Percentiles rank a stretch among this genome's conserved stretches.
Conservation (phyloP, 2,113 vertebrate genomes). For the Hymenochirus boettgeri region DNA sequence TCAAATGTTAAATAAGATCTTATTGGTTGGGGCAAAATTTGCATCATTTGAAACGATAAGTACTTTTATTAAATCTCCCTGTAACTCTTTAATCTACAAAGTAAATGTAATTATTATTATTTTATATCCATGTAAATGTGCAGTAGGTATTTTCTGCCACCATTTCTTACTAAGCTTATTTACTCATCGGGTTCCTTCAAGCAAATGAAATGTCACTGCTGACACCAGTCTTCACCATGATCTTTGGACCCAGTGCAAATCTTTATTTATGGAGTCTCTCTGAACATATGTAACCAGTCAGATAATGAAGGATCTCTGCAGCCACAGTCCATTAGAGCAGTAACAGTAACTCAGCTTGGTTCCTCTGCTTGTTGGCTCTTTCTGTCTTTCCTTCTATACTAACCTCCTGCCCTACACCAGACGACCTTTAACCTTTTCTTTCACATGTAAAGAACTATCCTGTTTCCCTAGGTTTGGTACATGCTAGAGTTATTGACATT, state of each 20-base stretch:
- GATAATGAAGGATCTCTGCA: neutral
- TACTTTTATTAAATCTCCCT: too few species aligned
- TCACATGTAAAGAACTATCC: neutral
- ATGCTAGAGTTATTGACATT: constrained; percentile 1
- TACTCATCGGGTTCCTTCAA: too few species aligned
- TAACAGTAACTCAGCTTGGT: neutral
- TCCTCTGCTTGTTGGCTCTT: neutral
- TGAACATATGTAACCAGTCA: neutral
- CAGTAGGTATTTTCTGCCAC: too few species aligned
- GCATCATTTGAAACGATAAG: too few species aligned
- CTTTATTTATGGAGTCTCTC: neutral
- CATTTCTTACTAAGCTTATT: too few species aligned
- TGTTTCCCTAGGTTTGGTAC: neutral
- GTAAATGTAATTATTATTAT: too few species aligned
- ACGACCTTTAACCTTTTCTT: neutral
- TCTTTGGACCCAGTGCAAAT: neutral
- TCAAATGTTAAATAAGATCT: too few species aligned
- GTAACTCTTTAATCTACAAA: too few species aligned
- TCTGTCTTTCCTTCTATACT: neutral
- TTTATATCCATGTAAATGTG: too few species aligned
- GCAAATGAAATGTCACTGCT: too few species aligned
- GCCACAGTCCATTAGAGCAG: neutral
- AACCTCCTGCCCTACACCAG: neutral
- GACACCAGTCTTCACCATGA: neutral
- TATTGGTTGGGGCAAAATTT: too few species aligned